Conservation (phyloP, 2,113 vertebrate genomes). For the Mastomys coucha region DNA sequence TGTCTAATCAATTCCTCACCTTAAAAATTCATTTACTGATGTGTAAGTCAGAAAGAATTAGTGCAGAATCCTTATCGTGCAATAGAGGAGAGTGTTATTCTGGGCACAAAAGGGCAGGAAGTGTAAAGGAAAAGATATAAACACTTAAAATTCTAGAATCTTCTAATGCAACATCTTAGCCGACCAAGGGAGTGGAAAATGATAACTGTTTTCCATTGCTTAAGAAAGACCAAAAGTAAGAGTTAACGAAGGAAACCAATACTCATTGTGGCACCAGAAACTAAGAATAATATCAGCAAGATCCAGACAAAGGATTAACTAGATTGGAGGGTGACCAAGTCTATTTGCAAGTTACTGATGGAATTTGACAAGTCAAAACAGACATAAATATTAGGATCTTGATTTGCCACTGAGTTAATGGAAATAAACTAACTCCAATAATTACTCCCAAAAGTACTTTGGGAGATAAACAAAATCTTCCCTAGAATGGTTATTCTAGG, state of each 20-base stretch:
- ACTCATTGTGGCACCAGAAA: neutral
- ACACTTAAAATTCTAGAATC: conserved; percentile 7
- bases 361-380: conserved; percentile 36
- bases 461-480: conserved; percentile 26
- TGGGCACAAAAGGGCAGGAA: neutral
- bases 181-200: neutral
- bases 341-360: neutral
- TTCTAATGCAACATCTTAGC: neutral
- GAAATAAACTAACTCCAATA: conserved; percentile 50
- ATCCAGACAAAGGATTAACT: neutral
- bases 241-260: conserved; percentile 13
- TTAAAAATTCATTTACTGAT: conserved; percentile 26
- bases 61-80: neutral
- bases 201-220: conserved; percentile 29
- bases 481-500: too few relatives aligned
- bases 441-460: conserved; percentile 19
- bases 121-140: conserved; percentile 12
- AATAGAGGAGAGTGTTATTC: neutral
- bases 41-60: neutral
- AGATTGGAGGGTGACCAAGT: neutral
- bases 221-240: conserved; percentile 49
- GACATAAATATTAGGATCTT: conserved; percentile 26
- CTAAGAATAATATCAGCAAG: neutral
- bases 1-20: neutral
- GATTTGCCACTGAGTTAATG: conserved; percentile 29